These are phyloP conservation scores for Craseonycteris thonglongyai DNA, from an alignment of 2,113 vertebrate species.

Conservation along the genomic window DNA sequence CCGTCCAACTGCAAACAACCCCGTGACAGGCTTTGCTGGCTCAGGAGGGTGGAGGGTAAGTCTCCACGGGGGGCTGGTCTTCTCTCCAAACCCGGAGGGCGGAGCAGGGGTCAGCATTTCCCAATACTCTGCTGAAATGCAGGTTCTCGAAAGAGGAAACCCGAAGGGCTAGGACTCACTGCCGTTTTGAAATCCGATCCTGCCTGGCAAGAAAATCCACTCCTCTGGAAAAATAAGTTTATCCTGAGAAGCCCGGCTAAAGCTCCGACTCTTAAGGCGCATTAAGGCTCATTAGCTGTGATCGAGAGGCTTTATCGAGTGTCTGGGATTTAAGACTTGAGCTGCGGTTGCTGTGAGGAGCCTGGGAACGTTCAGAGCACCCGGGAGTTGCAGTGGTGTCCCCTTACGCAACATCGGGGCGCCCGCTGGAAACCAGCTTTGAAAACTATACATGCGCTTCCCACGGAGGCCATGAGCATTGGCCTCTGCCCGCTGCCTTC, in stretches of 20 bases:
- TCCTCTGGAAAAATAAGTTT: not conserved
- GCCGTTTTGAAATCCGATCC: conserved; percentile 56
- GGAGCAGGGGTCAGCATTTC: not conserved
- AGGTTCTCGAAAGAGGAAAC: conserved; percentile 32
- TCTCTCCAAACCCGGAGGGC: not conserved
- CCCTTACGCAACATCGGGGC: not conserved
- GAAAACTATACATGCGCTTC: not conserved
- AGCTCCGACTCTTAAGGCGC: not conserved
- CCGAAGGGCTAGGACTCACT: conserved; percentile 51
- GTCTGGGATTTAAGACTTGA: not conserved
- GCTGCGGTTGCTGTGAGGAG: not conserved
- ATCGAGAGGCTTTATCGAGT: not conserved
- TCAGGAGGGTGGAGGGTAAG: not conserved
- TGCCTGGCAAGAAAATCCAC: conserved; percentile 46
- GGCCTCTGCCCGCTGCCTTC: not conserved
- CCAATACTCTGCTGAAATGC: not conserved
- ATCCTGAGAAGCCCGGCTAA: conserved; percentile 14
- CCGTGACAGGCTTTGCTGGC: not conserved
- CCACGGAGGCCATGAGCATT: not conserved
- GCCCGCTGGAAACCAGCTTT: not conserved
- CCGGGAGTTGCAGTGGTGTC: not conserved
- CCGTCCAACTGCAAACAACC: not conserved
- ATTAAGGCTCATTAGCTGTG: not conserved
- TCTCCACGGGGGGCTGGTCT: not conserved
- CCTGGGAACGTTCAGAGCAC: not conserved